Percentiles rank a stretch among this genome's conserved stretches.
Conservation (phyloP, 2,797 vertebrate genomes). For the Dryobates pubescens region DNA sequence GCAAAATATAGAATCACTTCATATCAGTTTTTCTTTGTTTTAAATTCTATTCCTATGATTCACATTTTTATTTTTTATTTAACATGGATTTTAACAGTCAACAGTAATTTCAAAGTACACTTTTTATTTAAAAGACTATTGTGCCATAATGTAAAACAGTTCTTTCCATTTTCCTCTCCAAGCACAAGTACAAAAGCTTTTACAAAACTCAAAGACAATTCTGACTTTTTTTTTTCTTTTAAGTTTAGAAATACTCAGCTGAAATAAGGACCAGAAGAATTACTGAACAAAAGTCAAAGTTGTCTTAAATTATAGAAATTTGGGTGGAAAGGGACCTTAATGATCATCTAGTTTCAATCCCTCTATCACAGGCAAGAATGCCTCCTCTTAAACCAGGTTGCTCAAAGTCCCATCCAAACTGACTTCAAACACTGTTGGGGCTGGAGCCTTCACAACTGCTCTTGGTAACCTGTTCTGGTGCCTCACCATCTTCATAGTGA, state of each 20-base stretch:
- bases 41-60: not conserved
- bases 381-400: too few species aligned
- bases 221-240: not conserved
- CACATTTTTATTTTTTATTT: not conserved
- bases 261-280: not conserved
- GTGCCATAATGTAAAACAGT: not conserved
- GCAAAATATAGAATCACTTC: not conserved
- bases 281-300: not conserved
- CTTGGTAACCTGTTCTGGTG: too few species aligned
- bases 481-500: too few species aligned
- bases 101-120: not conserved
- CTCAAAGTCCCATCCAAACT: too few species aligned
- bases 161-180: not conserved
- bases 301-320: not conserved
- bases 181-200: not conserved
- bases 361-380: too few species aligned
- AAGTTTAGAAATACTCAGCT: not conserved
- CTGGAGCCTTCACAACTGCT: too few species aligned
- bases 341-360: too few species aligned
- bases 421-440: too few species aligned
- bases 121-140: not conserved
- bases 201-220: not conserved
- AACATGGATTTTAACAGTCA: not conserved
- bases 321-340: too few species aligned
- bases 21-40: not conserved